Evolutionary conservation across 1,140 invertebrate genomes (phyloP).

Genomic region (Hydropsyche tenuis): DNA sequence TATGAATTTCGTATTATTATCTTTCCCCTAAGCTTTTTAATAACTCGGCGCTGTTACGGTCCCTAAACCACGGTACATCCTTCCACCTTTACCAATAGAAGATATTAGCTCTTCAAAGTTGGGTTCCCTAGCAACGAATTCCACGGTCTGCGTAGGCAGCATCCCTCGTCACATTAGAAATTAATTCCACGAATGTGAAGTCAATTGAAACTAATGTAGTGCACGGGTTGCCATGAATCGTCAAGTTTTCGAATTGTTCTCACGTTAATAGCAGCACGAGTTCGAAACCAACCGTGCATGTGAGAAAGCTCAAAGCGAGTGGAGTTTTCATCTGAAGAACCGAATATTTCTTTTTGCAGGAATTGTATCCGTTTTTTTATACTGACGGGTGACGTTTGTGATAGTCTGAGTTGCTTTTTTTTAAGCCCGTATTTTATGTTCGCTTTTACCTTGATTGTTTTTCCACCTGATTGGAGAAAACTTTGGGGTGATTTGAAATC

Average conservation of each 20-base stretch:
- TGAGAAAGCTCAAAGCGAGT: too few species aligned
- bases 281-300: too few species aligned
- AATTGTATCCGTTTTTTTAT: too few species aligned
- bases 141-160: constrained; percentile 4
- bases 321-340: too few species aligned
- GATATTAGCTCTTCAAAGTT: constrained; percentile 49
- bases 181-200: constrained; percentile 51
- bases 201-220: constrained; percentile 51
- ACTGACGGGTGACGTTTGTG: too few species aligned
- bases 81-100: constrained; percentile 39
- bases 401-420: neutral
- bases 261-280: too few species aligned
- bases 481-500: constrained; percentile 29
- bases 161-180: constrained; percentile 40
- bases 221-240: constrained; percentile 35
- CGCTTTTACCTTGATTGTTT: constrained; percentile 42
- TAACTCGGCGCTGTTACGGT: neutral
- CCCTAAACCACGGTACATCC: constrained; percentile 17
- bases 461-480: constrained; percentile 38
- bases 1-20: too few species aligned
- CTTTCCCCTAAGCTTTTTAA: too few species aligned
- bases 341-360: too few species aligned
- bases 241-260: too few species aligned
- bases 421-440: neutral
- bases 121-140: constrained; percentile 43